Percentiles rank a stretch among this genome's conserved stretches.
Conservation (phyloP, 1,140 invertebrate genomes). For the Pogonognathellus flavescens region DNA sequence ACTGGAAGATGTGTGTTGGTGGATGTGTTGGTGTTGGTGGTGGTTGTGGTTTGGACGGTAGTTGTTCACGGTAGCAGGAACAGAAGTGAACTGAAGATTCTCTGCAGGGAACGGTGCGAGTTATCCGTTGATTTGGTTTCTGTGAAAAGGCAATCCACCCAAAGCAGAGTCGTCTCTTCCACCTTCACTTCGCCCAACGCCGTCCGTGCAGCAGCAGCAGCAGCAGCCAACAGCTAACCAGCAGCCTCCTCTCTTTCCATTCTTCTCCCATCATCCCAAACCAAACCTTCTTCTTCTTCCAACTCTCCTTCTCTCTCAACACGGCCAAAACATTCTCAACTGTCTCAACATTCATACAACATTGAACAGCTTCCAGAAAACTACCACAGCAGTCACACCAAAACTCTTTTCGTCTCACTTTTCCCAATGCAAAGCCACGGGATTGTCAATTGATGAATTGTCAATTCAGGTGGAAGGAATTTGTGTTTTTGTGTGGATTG, state of each 20-base stretch:
- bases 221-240: background rate
- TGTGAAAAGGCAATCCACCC: background rate
- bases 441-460: no score
- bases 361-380: no score
- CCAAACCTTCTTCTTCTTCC: no score
- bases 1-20: no score
- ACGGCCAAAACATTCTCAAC: no score
- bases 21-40: background rate
- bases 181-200: background rate
- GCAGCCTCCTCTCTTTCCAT: background rate
- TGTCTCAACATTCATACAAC: no score
- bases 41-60: background rate
- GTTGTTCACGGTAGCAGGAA: constrained; percentile 40
- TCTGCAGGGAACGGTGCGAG: constrained; percentile 44
- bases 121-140: constrained; percentile 7
- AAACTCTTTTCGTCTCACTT: no score
- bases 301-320: no score
- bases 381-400: no score
- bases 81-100: constrained; percentile 49
- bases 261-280: background rate
- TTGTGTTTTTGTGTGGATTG: no score
- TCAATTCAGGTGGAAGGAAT: no score
- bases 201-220: background rate
- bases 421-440: no score
- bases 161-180: background rate